Evolutionary conservation across 2,888 invertebrate genomes (phyloP).

Genomic region (Stramonita haemastoma): DNA sequence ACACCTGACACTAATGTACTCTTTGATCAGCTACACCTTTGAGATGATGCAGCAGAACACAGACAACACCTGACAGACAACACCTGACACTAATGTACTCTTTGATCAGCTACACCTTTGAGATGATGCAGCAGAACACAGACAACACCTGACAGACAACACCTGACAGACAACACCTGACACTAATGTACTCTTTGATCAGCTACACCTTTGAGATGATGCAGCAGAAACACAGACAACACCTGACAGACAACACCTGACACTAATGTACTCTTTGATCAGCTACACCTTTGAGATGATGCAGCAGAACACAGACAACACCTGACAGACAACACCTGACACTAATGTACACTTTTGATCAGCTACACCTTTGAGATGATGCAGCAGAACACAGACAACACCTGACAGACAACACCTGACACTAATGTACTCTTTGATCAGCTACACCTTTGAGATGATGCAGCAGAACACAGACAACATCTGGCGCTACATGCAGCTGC

Average conservation of each 20-base stretch:
- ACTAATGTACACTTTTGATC: not conserved
- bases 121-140: conserved; percentile 60
- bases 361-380: conserved; percentile 66
- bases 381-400: conserved; percentile 58
- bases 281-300: conserved; percentile 66
- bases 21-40: conserved; percentile 60
- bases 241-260: too few species aligned
- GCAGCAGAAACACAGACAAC: conserved; percentile 52
- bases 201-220: too few species aligned
- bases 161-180: too few species aligned
- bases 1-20: not conserved
- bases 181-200: too few species aligned
- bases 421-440: conserved; percentile 23
- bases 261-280: not conserved
- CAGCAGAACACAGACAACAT: conserved; percentile 61
- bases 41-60: conserved; percentile 65
- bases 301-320: conserved; percentile 58
- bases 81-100: not conserved
- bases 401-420: conserved; percentile 54
- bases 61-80: not conserved
- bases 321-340: not conserved
- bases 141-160: conserved; percentile 63
- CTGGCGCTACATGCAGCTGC: conserved; percentile 67
- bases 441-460: conserved; percentile 65
- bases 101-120: conserved; percentile 61